Evolutionary conservation across 2,113 vertebrate genomes (phyloP).

Genomic region (Hippopotamus amphibius): DNA sequence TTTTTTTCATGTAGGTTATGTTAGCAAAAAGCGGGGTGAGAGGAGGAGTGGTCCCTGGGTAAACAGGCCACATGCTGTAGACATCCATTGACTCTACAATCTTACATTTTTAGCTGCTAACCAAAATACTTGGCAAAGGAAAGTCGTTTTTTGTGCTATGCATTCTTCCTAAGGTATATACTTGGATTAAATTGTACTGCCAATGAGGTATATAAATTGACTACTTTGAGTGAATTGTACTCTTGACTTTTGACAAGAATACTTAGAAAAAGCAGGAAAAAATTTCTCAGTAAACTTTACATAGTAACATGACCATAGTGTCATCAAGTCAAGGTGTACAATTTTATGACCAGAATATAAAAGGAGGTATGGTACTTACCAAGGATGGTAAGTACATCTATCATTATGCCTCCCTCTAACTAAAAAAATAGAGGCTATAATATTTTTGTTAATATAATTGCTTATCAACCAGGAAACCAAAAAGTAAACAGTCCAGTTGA

Average conservation of each 20-base stretch:
- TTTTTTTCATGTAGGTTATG: background rate
- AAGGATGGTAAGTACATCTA: background rate
- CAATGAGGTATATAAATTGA: background rate
- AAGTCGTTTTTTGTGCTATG: background rate
- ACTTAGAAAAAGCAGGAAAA: slow-evolving; percentile 1
- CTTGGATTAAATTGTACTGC: background rate
- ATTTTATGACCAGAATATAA: background rate
- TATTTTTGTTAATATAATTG: background rate
- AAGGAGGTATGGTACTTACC: background rate
- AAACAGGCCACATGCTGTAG: background rate
- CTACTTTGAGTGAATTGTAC: background rate
- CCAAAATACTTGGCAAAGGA: background rate
- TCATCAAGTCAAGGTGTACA: background rate
- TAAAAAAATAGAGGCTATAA: background rate
- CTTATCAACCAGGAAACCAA: slow-evolving; percentile 44
- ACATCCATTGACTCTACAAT: background rate
- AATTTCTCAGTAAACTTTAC: background rate
- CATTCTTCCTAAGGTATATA: background rate
- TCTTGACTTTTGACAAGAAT: background rate
- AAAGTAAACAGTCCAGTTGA: background rate
- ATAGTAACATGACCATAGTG: background rate
- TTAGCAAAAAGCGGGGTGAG: background rate
- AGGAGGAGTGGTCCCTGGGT: background rate
- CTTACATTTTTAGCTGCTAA: background rate
- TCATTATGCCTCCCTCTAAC: background rate